phyloP scores from a whole-genome alignment of 2,113 vertebrate genomes.

The Otolemur garnettii region DNA sequence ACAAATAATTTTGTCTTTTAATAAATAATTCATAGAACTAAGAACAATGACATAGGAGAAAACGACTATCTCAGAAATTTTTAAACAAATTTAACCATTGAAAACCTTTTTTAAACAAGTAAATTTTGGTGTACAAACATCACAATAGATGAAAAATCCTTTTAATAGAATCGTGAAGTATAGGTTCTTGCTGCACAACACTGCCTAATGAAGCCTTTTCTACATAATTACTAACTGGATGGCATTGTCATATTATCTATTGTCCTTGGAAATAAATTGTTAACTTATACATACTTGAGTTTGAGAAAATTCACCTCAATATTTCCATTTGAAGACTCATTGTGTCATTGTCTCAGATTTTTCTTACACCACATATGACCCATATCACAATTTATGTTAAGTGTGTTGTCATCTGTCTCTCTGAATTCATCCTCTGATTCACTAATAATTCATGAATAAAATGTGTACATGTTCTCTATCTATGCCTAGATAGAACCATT shows the following conservation, averaged over 20 bases:
- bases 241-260: background rate
- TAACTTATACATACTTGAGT: background rate
- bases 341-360: background rate
- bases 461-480: no score
- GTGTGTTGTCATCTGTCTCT: background rate
- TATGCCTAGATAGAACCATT: background rate
- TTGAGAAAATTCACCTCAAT: slow-evolving; percentile 26
- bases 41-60: background rate
- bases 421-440: slow-evolving; percentile 34
- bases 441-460: background rate
- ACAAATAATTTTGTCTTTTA: slow-evolving; percentile 49
- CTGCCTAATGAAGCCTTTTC: background rate
- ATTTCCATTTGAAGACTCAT: background rate
- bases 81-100: slow-evolving; percentile 27
- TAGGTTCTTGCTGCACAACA: background rate
- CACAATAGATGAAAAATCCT: background rate
- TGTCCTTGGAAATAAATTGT: background rate
- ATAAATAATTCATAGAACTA: background rate
- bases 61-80: background rate
- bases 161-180: background rate
- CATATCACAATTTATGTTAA: background rate
- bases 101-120: background rate
- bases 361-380: background rate
- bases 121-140: background rate
- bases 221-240: background rate